Evolutionary conservation across 1,140 invertebrate genomes (phyloP), one percentile per base, ranked within the genome.

Genomic region (Drosophila rufa): DNA sequence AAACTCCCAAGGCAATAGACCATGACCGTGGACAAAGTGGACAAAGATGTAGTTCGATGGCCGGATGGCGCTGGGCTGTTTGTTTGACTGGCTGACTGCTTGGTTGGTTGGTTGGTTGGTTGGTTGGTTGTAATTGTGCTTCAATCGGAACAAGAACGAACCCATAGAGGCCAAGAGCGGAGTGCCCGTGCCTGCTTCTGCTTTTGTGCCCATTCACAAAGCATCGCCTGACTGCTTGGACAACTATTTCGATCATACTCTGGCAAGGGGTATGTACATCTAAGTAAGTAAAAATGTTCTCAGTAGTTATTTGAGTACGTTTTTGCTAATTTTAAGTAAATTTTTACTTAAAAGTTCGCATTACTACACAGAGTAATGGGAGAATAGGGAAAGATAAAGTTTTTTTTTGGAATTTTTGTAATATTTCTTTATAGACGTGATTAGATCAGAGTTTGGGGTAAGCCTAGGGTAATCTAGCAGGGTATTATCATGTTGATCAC

Each of bases 1-100:
- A 43, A 64, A 89, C 73, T 89, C 46, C 67, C 45, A 43, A 64
- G 73, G 77, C 83, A 89, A 89, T 89, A 80, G 84, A 87, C 83
- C 84, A 65, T 87, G 84, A 89, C 83, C 76, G 61, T 75, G 61
- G 75, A 77, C 57, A 83, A 83, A 87, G 61, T 75, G 61, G 78
- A 77, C 57, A 83, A 83, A 87, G 76, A 80, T 73, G 76, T 64
- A 67, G 68, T 71, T 79, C 75, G 80, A 67, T 87, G 68, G 71
- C 75, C 61, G 61, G 74, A 65, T 76, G 74, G 51, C 61, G 51
- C 53, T 40, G 30, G 11, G 11, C 50, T 14, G 50, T 53, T 46
- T 69, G 74, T 46, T 47, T 70, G 57, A 25, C 50, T 64, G 66
- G 46, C 60, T 60, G 75, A 27, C 53, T 76, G 62, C 22, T 43